These are phyloP conservation scores for Hydrolagus affinis DNA, from an alignment of 2,113 vertebrate genomes.

Conservation along the genomic window DNA sequence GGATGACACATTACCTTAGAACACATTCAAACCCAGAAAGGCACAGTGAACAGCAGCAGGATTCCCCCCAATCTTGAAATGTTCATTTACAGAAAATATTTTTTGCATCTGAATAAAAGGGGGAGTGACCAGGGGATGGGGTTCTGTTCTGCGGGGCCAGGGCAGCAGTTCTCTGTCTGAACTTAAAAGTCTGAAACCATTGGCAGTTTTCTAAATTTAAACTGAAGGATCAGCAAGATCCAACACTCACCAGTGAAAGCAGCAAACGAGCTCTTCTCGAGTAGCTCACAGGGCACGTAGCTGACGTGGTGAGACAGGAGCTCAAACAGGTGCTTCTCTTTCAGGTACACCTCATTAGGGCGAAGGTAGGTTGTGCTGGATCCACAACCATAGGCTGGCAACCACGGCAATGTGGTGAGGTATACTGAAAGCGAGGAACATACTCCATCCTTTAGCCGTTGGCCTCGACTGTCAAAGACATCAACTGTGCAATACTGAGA, in stretches of 20 bases:
- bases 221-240: background rate
- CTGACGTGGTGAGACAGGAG: conserved; percentile 55
- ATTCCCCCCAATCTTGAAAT: too few species aligned
- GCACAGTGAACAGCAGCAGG: too few species aligned
- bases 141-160: too few species aligned
- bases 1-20: too few species aligned
- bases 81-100: too few species aligned
- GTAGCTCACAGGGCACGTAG: conserved; percentile 47
- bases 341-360: conserved; percentile 50
- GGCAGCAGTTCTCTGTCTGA: too few species aligned
- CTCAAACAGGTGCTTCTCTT: conserved; percentile 41
- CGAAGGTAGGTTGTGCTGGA: conserved; percentile 39
- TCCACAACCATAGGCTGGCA: conserved; percentile 43
- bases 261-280: conserved; percentile 50
- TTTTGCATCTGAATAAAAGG: too few species aligned
- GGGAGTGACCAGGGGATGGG: too few species aligned
- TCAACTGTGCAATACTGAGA: conserved; percentile 55
- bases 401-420: conserved; percentile 51
- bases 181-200: background rate
- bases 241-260: conserved; percentile 47
- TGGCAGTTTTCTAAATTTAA: background rate
- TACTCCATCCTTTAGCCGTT: conserved; percentile 36
- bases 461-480: conserved; percentile 48
- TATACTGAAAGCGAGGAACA: conserved; percentile 54
- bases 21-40: too few species aligned